phyloP scores from a whole-genome alignment of 1,140 invertebrate species.

The Amyelois transitella region DNA sequence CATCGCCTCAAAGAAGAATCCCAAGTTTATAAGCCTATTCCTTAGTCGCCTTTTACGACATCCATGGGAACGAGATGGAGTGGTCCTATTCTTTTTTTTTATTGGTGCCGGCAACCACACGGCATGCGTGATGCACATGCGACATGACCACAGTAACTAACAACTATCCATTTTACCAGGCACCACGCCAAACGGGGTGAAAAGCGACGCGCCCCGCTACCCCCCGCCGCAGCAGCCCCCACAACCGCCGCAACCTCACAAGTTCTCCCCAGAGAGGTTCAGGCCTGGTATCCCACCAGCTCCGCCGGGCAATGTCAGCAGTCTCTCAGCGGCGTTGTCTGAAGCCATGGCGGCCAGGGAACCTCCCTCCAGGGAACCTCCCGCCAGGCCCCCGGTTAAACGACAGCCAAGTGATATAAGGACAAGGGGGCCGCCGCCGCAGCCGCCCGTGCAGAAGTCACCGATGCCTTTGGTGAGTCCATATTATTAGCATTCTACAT shows the following conservation, averaged over 20 bases:
- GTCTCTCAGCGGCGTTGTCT: conserved; percentile 51
- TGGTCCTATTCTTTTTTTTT: too few relatives aligned
- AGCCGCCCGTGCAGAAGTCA: conserved; percentile 56
- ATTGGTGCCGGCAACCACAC: too few relatives aligned
- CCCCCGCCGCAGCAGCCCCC: conserved; percentile 29
- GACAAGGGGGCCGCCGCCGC: conserved; percentile 59
- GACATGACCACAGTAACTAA: too few relatives aligned
- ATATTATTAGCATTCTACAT: too few relatives aligned
- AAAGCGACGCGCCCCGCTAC: conserved; percentile 44
- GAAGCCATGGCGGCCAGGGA: conserved; percentile 47
- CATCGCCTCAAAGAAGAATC: too few relatives aligned
- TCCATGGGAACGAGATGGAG: too few relatives aligned
- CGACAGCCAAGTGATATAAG: conserved; percentile 54
- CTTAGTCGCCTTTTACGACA: too few relatives aligned
- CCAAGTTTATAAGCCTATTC: too few relatives aligned
- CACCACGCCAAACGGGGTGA: conserved; percentile 48
- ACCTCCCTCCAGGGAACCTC: conserved; percentile 17
- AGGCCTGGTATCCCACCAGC: conserved; percentile 25
- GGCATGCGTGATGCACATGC: too few relatives aligned
- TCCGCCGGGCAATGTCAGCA: conserved; percentile 32
- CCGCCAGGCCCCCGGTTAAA: conserved; percentile 39
- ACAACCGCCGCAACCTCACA: conserved; percentile 11
- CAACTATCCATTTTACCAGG: conserved; percentile 21
- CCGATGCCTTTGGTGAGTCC: conserved; percentile 63
- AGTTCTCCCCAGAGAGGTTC: conserved; percentile 44